Base-by-base conservation (phyloP, 2,888 invertebrate species). In the Melanostoma scalare region DNA sequence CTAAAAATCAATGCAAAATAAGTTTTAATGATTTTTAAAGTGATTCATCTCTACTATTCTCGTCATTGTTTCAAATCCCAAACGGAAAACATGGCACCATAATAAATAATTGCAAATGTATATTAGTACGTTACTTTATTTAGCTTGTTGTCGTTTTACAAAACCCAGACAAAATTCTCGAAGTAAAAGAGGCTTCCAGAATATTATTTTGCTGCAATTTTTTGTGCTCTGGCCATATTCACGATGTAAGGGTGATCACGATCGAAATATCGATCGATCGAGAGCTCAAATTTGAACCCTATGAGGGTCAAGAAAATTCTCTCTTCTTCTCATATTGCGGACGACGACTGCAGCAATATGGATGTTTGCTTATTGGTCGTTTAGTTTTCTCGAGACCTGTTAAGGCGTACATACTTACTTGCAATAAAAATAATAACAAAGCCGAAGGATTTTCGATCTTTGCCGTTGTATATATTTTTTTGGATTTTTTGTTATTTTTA, bases 201-300 rank as follows among this genome's bases (percentile, higher is more conserved):
- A 30, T 53, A 35, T 35, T 4, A 9, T 35, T 63, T 50, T 50
- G 31, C 30, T 38, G 58, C 20, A 36, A 48, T 8, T 48, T 56
- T 40, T 40, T 44, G 46, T 71, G 6, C 40, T 44, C 4, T 60
- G 80, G 85, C 81, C 71, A 87, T 86, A 87, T 87, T 87, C 87
- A 87, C 87, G 88, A 87, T 87, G 86, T 87, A 86, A 87, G 86
- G 85, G 86, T 87, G 85, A 87, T 87, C 88, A 88, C 88, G 88
- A 88, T 87, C 87, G 73, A 85, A 86, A 86, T 86, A 85, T 72
- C 74, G 71, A 76, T 74, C 79, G 84, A 76, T 63, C 69, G 74
- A 69, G 71, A 56, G 50, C 79, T 79, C 73, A 84, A 84, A 84
- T 50, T 86, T 87, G 87, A 86, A 87, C 87, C 85, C 87, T 85